Evolutionary conservation across 2,888 invertebrate species (phyloP).

Genomic region (Melanostoma scalare): DNA sequence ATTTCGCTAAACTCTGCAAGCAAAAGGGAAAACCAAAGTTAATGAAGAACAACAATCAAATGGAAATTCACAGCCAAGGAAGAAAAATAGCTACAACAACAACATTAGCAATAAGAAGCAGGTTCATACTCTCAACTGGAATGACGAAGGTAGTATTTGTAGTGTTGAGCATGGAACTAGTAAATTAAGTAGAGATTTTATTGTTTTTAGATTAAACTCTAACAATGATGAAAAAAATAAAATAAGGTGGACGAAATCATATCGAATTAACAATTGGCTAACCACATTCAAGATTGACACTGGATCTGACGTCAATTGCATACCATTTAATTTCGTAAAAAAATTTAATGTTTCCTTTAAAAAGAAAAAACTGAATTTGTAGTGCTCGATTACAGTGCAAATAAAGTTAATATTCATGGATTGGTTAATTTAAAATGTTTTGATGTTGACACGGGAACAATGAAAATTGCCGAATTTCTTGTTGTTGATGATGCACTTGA

Average conservation of each 20-base stretch:
- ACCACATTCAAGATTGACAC: constrained; percentile 35
- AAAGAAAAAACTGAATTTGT: constrained; percentile 45
- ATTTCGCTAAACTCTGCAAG: constrained; percentile 29
- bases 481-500: constrained; percentile 24
- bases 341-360: constrained; percentile 21
- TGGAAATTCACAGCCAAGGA: constrained; percentile 8
- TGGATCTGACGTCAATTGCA: constrained; percentile 45
- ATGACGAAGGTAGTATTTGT: constrained; percentile 27
- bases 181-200: constrained; percentile 37
- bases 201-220: constrained; percentile 33
- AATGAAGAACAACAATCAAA: constrained; percentile 8
- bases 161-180: constrained; percentile 23
- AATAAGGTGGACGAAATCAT: constrained; percentile 19
- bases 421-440: constrained; percentile 19
- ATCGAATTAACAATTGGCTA: constrained; percentile 15
- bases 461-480: constrained; percentile 27
- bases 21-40: constrained; percentile 26
- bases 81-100: constrained; percentile 1
- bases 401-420: constrained; percentile 54
- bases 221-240: constrained; percentile 10
- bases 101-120: constrained; percentile 19
- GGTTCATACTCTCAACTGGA: constrained; percentile 27
- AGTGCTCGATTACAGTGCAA: constrained; percentile 62
- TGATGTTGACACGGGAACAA: constrained; percentile 9
- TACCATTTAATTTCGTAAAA: constrained; percentile 30